Evolutionary conservation across 2,888 invertebrate genomes (phyloP).

Genomic region (Scaptodrosophila latifasciaeformis): DNA sequence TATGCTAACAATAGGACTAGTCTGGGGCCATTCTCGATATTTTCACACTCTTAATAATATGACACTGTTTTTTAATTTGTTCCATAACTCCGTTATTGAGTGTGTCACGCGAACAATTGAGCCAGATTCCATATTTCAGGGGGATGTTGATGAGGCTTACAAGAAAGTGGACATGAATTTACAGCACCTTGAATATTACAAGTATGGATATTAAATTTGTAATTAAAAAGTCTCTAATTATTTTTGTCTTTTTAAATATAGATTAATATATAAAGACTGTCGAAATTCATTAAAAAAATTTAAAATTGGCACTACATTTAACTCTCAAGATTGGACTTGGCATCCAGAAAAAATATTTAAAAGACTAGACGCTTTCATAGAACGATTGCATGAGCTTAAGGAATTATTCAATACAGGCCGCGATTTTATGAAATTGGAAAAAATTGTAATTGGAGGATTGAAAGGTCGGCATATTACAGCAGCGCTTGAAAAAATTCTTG

Average conservation of each 20-base stretch:
- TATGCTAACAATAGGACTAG: conserved; percentile 86
- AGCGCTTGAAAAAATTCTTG: conserved; percentile 75
- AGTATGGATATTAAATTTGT: conserved; percentile 73
- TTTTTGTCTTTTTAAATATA: conserved; percentile 21
- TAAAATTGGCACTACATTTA: conserved; percentile 60
- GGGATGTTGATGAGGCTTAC: conserved; percentile 86
- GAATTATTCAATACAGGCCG: conserved; percentile 84
- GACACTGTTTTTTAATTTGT: conserved; percentile 84
- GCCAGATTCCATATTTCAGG: conserved; percentile 88
- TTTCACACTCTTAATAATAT: conserved; percentile 81
- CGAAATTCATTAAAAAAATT: conserved; percentile 73
- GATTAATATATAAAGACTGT: conserved; percentile 76
- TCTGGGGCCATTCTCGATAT: conserved; percentile 90
- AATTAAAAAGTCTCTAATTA: background rate
- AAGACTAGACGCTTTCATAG: conserved; percentile 80
- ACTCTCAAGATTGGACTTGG: conserved; percentile 84
- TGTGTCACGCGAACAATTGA: conserved; percentile 84
- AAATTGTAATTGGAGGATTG: conserved; percentile 85
- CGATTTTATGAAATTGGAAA: conserved; percentile 91
- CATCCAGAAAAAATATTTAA: conserved; percentile 83
- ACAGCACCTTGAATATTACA: conserved; percentile 77
- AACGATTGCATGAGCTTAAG: conserved; percentile 81
- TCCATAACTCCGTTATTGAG: conserved; percentile 87
- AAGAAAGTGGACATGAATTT: conserved; percentile 78
- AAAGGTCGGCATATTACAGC: conserved; percentile 79